Conservation (phyloP, 2,888 invertebrate species). For the Disparrhopalites patrizii region DNA sequence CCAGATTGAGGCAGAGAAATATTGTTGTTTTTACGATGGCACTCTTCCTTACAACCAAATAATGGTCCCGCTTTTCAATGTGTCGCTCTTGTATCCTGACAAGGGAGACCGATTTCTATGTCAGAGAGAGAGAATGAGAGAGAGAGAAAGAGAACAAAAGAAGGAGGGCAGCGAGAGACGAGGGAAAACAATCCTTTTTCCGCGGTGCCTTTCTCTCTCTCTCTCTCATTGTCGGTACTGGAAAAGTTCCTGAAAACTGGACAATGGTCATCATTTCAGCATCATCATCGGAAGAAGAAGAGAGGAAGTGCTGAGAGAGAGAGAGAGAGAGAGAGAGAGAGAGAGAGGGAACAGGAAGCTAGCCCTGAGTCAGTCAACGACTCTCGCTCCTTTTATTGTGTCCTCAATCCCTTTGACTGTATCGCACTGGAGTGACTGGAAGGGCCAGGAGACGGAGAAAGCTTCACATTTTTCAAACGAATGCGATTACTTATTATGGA, state of each 20-base stretch:
- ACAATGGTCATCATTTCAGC: conserved; percentile 19
- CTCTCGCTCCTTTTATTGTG: neutral
- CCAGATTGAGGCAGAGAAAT: too few relatives aligned
- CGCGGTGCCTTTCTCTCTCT: neutral
- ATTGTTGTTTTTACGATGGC: too few relatives aligned
- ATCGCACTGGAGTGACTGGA: too few relatives aligned
- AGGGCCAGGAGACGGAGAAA: too few relatives aligned
- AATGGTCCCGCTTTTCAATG: too few relatives aligned
- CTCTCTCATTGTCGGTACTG: neutral
- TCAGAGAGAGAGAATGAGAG: neutral
- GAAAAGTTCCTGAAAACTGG: conserved; percentile 1
- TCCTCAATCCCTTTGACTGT: neutral
- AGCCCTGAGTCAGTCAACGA: conserved; percentile 27
- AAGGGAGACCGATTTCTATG: too few relatives aligned
- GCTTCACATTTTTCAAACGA: too few relatives aligned
- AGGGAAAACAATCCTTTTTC: conserved; percentile 19
- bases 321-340: neutral
- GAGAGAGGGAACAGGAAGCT: conserved; percentile 22
- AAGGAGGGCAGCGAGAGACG: too few relatives aligned
- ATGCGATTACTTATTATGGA: conserved; percentile 2
- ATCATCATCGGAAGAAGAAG: neutral
- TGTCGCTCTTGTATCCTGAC: too few relatives aligned
- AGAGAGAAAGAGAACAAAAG: neutral
- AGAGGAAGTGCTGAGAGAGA: conserved; percentile 1
- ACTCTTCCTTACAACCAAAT: too few relatives aligned